Conservation (phyloP, 2,888 invertebrate genomes). For the Lydus trimaculatus region DNA sequence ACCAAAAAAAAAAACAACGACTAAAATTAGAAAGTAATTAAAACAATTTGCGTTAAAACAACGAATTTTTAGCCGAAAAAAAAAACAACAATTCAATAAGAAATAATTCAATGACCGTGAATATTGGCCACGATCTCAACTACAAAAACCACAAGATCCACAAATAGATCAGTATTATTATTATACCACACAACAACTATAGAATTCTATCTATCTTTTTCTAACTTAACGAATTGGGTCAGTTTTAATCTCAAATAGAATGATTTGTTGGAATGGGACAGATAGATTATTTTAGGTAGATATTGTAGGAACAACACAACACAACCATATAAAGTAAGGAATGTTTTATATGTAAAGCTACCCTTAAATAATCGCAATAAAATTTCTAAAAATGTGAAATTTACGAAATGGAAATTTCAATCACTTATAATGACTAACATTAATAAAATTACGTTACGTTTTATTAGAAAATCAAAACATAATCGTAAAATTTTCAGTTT, state of each 20-base stretch:
- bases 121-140: conserved; percentile 4
- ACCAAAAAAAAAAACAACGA: neutral
- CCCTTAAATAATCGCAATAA: too few species aligned
- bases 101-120: neutral
- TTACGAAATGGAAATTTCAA: too few species aligned
- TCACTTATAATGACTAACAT: too few species aligned
- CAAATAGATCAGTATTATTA: neutral
- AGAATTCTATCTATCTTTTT: neutral
- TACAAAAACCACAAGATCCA: neutral
- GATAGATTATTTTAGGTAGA: neutral
- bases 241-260: neutral
- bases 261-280: neutral
- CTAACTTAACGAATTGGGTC: neutral
- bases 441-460: too few species aligned
- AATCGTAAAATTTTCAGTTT: too few species aligned
- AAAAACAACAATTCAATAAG: neutral
- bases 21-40: neutral
- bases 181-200: neutral
- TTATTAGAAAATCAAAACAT: too few species aligned
- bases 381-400: too few species aligned
- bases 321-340: neutral
- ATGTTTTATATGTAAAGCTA: neutral
- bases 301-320: neutral
- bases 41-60: neutral
- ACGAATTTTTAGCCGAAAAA: too few species aligned